Evolutionary conservation across 2,113 vertebrate species (phyloP), one percentile per base, ranked within the genome.

Genomic region (Penelope pileata): DNA sequence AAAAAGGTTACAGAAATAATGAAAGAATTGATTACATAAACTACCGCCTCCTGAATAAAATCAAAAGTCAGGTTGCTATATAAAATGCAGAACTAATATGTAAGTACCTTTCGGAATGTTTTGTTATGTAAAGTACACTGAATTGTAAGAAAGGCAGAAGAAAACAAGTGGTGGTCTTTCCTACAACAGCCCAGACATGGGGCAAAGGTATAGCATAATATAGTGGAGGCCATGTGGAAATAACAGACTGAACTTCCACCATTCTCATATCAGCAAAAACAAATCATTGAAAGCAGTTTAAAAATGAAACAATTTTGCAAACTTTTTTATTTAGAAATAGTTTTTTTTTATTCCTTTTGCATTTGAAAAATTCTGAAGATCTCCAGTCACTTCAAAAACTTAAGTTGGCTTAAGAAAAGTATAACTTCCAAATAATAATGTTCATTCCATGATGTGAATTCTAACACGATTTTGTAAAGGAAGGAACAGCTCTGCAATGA

Each of bases 1-100:
- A 95, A 94, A 93, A 96, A 97, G 80, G 92, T 95, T 94, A 95
- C 69, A 93, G 72, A 96, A 94, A 91, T 95, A 96, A 95, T 95
- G 90, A 93, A 47, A 92, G 81, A 93, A 94, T 58, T 94, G 83
- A 95, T 95, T 96, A 95, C 42, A 96, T 96, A 96, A 96, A 92
- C 89, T 89, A 77, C 63, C 78, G 95, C 91, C 85, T 93, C 80
- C 90, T 86, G 88, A 94, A 96, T 78, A 90, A 95, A 93, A 88
- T n/a, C 53, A 47, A 86, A 93, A 93, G 85, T 91, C 91, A 87
- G 90, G 76, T 78, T 91, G 83, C 58, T 84, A 48, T 76, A 75
- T 40, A 88, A 89, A 93, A 86, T 66, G 85, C 83, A 91, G 80
- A 95, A 86, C 67, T 66, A 94, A 67, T 54, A 62, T 1, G 7